phyloP scores from a whole-genome alignment of 1,140 invertebrate species.

The Saccostrea echinata region DNA sequence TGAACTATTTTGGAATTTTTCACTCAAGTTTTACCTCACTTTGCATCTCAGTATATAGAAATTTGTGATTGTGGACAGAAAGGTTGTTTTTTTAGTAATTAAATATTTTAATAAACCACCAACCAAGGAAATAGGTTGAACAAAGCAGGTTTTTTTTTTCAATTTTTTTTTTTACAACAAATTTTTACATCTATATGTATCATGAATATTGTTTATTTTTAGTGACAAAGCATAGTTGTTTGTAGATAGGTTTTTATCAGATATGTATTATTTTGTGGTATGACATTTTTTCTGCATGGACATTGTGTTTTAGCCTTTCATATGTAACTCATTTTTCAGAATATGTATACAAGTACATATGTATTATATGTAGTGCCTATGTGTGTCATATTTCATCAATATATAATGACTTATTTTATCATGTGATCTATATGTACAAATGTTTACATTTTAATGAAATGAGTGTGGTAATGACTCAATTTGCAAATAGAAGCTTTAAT shows the following conservation, averaged over 20 bases:
- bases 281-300: slow-evolving; percentile 16
- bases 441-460: neutral
- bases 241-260: slow-evolving; percentile 21
- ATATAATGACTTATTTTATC: neutral
- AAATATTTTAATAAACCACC: neutral
- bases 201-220: slow-evolving; percentile 11
- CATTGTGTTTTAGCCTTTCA: slow-evolving; percentile 33
- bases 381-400: slow-evolving; percentile 16
- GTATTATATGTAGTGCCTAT: slow-evolving; percentile 8
- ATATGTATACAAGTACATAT: neutral
- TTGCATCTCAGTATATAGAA: neutral
- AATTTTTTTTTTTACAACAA: neutral
- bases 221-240: neutral
- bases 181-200: neutral
- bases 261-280: slow-evolving; percentile 4
- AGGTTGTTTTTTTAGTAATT: neutral
- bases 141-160: neutral
- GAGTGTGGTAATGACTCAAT: neutral
- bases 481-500: neutral
- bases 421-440: slow-evolving; percentile 5
- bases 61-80: neutral
- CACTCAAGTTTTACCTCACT: slow-evolving; percentile 26
- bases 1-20: neutral
- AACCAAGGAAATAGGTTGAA: neutral
- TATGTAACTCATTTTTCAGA: neutral